Base-by-base conservation (phyloP, 2,888 invertebrate genomes). In the Sarcophaga caerulescens region DNA sequence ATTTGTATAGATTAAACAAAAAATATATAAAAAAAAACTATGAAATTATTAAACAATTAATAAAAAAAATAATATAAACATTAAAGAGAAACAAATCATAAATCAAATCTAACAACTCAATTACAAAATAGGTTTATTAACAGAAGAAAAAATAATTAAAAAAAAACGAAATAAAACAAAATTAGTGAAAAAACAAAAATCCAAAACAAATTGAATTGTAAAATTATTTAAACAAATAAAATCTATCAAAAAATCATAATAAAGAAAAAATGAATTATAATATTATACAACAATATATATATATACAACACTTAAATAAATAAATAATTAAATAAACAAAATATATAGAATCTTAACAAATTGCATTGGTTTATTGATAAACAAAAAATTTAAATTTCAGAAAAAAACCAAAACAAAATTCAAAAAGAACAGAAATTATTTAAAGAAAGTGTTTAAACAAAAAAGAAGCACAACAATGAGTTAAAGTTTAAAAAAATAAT, bases 71-170 rank as follows among this genome's bases (percentile, higher is more conserved):
- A 71, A 75, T 47, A 57, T 52, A 85, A 68, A 71, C 60, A 68
- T 70, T 63, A 73, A 68, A 77, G 74, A 69, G 44, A 79, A 74
- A 68, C 25, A 81, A 77, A 81, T 81, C 84, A 75, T 65, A 86
- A 86, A 84, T 86, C 86, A 86, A 86, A 86, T 81, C 78, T 66
- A 84, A 84, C 86, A 86, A 86, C 86, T 86, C 86, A 86, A 86
- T 86, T 86, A 86, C 75, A 75, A 65, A 84, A 81, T 86, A 86
- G 86, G 84, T 84, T 84, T 81, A 81, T 83, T 70, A 75, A 75
- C 63, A 65, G 17, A 73, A 47, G 62, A 68, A 60, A 57, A 17
- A 71, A n/a, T 17, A 45, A 71, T 45, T 47, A 66, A 35, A 75
- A 35, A 45, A 57, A 63, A 25, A 70, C 45, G 19, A 47, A 74